phyloP scores from a whole-genome alignment of 2,797 vertebrate species.

The Semaprochilodus insignis region DNA sequence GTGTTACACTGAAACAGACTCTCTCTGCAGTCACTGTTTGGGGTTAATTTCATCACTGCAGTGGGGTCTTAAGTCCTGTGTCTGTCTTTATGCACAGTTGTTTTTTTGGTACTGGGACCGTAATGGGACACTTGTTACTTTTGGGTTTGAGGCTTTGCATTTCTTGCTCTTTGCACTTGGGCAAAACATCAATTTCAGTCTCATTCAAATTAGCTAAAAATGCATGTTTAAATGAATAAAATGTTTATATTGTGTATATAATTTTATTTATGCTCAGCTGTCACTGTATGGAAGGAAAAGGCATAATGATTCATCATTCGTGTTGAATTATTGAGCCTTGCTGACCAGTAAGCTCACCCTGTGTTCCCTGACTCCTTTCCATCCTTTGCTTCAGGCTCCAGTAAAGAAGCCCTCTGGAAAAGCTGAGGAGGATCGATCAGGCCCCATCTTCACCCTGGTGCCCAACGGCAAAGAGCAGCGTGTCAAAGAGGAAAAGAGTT shows the following conservation, averaged over 20 bases:
- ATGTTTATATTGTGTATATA: no score
- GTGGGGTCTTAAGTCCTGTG: not conserved
- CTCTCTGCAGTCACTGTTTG: not conserved
- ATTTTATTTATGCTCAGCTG: no score
- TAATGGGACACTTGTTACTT: not conserved
- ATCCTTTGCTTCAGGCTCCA: conserved; percentile 71
- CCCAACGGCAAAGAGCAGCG: conserved; percentile 95
- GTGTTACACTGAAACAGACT: not conserved
- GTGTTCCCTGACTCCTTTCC: not conserved
- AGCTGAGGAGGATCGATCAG: conserved; percentile 92
- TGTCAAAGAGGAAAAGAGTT: conserved; percentile 92
- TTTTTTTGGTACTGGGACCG: not conserved
- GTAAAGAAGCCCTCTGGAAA: conserved; percentile 84
- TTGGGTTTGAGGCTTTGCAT: not conserved
- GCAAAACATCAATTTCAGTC: no score
- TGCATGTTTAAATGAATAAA: no score
- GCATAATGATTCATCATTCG: no score
- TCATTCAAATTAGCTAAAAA: no score
- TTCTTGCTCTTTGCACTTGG: not conserved
- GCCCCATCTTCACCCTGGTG: conserved; percentile 89
- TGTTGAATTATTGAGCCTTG: no score
- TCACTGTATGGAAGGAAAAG: no score
- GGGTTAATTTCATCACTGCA: not conserved
- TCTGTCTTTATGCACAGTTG: not conserved
- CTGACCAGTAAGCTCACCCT: no score